Conservation (phyloP, 2,797 vertebrate genomes). For the Rhodeus uyekii region DNA sequence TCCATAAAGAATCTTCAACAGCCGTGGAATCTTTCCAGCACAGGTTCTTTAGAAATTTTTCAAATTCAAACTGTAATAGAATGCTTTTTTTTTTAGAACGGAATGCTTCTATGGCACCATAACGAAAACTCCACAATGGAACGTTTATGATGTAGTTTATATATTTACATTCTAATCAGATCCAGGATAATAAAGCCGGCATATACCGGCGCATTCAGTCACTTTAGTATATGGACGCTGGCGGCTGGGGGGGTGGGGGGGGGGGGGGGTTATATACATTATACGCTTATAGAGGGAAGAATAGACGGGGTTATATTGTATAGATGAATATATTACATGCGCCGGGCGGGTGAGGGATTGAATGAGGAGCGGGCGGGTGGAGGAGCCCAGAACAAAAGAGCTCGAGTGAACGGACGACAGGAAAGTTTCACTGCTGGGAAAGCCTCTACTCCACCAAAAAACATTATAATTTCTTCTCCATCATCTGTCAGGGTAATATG, state of each 20-base stretch:
- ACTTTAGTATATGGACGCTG: neutral
- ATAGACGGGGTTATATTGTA: neutral
- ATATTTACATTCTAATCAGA: neutral
- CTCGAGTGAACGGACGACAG: conserved; percentile 62
- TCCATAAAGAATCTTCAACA: neutral
- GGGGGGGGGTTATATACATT: neutral
- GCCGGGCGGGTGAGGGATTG: conserved; percentile 43
- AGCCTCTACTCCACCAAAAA: conserved; percentile 41
- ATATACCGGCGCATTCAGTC: neutral
- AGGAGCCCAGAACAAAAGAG: conserved; percentile 77
- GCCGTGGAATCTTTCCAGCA: neutral
- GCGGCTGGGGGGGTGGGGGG: too few relatives aligned
- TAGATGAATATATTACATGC: conserved; percentile 5
- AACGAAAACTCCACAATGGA: neutral
- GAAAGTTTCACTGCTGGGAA: conserved; percentile 56
- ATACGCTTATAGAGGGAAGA: neutral
- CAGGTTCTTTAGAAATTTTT: neutral
- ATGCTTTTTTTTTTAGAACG: too few relatives aligned
- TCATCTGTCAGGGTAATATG: conserved; percentile 7
- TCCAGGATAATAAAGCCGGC: neutral
- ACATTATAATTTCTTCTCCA: neutral
- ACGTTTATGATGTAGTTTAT: neutral
- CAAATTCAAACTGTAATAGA: too few relatives aligned
- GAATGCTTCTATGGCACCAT: neutral
- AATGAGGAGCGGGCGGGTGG: conserved; percentile 57